phyloP scores from a whole-genome alignment of 2,113 vertebrate species.

The Phalacrocorax carbo region DNA sequence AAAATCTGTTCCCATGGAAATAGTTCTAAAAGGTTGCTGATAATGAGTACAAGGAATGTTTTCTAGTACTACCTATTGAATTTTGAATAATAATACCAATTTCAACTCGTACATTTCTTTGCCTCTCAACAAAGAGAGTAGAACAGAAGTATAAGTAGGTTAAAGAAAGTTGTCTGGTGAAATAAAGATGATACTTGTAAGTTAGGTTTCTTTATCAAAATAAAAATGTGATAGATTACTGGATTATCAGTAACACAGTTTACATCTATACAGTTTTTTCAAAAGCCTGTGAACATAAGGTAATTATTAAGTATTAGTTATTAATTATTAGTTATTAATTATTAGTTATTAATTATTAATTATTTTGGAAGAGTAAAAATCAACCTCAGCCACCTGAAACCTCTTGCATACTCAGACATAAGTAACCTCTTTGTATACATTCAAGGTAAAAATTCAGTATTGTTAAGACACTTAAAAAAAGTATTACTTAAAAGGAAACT shows the following conservation, averaged over 20 bases:
- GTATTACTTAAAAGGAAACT: not conserved
- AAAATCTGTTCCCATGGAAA: not conserved
- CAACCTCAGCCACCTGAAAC: not conserved
- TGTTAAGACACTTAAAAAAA: not conserved
- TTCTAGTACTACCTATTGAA: constrained; percentile 55
- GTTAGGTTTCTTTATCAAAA: not conserved
- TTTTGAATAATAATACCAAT: constrained; percentile 69
- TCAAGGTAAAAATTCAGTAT: not conserved
- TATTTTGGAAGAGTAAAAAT: not conserved
- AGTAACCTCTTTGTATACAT: not conserved
- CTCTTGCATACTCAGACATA: not conserved
- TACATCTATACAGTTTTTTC: not conserved
- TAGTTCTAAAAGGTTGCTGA: constrained; percentile 15
- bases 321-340: no score
- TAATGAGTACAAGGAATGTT: constrained; percentile 56
- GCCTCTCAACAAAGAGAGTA: constrained; percentile 7
- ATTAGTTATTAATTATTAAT: no score
- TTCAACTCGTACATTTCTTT: constrained; percentile 46
- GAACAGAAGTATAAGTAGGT: not conserved
- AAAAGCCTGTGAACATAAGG: not conserved
- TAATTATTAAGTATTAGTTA: not conserved
- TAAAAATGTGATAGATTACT: not conserved
- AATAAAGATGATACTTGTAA: not conserved
- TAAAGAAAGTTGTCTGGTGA: not conserved
- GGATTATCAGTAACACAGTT: not conserved